Percentiles rank a stretch among this genome's conserved stretches.
Evolutionary conservation across 2,113 vertebrate genomes (phyloP).

Genomic region (Caracal caracal): DNA sequence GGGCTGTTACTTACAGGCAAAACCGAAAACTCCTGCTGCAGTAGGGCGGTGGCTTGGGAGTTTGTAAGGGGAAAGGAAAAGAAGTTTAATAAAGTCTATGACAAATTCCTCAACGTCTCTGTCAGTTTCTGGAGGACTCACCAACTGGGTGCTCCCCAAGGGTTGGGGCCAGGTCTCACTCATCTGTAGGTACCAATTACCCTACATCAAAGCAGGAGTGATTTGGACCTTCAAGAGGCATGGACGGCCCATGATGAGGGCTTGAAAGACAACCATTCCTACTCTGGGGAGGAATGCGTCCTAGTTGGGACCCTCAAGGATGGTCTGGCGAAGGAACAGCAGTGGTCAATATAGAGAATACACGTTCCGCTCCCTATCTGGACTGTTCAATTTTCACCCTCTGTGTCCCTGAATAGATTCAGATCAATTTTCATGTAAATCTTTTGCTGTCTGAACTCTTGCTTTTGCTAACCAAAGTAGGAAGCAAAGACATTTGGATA

Average conservation of each 20-base stretch:
- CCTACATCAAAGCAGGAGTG: background rate
- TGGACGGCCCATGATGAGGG: background rate
- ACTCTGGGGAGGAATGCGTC: background rate
- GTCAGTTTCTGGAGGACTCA: background rate
- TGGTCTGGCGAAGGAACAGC: background rate
- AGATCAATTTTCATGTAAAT: background rate
- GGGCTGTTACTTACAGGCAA: slow-evolving; percentile 63
- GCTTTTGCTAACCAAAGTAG: background rate
- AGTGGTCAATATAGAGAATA: background rate
- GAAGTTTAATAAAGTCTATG: slow-evolving; percentile 63
- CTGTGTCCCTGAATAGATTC: background rate
- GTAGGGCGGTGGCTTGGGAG: background rate
- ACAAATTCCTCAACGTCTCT: slow-evolving; percentile 13
- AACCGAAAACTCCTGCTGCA: slow-evolving; percentile 70
- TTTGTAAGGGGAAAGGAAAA: slow-evolving; percentile 15
- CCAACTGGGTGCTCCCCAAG: background rate
- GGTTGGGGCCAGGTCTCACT: background rate
- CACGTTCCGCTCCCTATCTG: background rate
- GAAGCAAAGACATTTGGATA: background rate
- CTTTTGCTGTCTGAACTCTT: background rate
- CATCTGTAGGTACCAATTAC: background rate
- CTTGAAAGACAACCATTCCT: background rate
- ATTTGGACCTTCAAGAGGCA: background rate
- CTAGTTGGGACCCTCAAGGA: background rate
- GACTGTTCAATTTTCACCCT: background rate